Conservation (phyloP, 2,113 vertebrate genomes). For the Seriola dumerili region DNA sequence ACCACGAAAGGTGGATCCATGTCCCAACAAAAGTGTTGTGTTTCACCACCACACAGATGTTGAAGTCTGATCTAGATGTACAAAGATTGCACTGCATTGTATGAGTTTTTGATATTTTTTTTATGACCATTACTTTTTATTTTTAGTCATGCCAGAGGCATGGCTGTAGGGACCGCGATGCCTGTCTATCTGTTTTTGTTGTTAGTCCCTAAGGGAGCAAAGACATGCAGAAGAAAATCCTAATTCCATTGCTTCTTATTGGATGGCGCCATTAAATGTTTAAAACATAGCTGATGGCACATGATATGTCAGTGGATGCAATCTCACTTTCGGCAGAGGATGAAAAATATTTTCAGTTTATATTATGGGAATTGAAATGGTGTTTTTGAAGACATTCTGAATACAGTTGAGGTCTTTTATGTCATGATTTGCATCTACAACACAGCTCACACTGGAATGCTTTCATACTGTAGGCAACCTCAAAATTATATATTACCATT, state of each 20-base stretch:
- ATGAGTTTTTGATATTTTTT: neutral
- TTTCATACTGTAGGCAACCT: slow-evolving; percentile 61
- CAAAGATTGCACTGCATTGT: neutral
- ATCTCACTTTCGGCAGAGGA: neutral
- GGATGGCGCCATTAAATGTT: neutral
- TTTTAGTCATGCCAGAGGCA: neutral
- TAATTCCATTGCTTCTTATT: neutral
- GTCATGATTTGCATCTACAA: slow-evolving; percentile 48
- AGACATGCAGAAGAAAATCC: neutral
- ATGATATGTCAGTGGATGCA: neutral
- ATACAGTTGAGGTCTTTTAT: slow-evolving; percentile 21
- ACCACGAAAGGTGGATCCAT: neutral
- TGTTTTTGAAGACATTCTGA: neutral
- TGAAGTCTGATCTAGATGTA: neutral
- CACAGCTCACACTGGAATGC: slow-evolving; percentile 36
- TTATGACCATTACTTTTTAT: neutral
- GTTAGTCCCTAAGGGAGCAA: neutral
- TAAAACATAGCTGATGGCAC: neutral
- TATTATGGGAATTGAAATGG: slow-evolving; percentile 6
- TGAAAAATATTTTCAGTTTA: neutral
- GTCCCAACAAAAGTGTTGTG: neutral
- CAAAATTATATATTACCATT: slow-evolving; percentile 63
- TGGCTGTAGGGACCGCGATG: neutral
- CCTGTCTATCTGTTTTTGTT: neutral
- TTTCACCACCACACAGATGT: neutral